These are phyloP conservation scores for Microtus ochrogaster DNA, from an alignment of 2,113 vertebrate genomes.

Conservation along the genomic window DNA sequence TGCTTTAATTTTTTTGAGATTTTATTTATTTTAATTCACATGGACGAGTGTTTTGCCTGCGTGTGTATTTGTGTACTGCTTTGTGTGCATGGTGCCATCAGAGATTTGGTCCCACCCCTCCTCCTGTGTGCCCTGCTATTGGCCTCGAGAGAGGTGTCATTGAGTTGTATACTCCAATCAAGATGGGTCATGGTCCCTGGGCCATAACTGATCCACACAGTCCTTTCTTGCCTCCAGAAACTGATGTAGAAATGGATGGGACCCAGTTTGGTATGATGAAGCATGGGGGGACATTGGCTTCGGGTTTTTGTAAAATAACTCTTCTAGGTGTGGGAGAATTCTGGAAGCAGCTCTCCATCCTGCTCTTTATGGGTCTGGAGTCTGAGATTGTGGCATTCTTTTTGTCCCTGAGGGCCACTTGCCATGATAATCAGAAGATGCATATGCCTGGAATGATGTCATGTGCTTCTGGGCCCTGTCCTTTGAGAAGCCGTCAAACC, in stretches of 20 bases:
- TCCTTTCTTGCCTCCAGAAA: not conserved
- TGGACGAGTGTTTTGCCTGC: fast-evolving
- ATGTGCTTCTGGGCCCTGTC: not conserved
- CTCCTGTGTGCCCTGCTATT: not conserved
- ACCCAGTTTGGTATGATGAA: not conserved
- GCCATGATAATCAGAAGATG: not conserved
- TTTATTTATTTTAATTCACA: not conserved
- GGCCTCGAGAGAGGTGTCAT: not conserved
- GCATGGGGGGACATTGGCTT: not conserved
- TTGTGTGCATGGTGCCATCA: not conserved
- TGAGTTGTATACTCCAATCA: not conserved
- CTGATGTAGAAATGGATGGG: not conserved
- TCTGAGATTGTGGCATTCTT: not conserved
- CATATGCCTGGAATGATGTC: not conserved
- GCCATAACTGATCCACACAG: too few relatives aligned
- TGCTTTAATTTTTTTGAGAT: not conserved
- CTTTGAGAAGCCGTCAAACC: not conserved
- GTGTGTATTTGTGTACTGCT: too few relatives aligned
- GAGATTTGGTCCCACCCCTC: not conserved
- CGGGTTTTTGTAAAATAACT: not conserved
- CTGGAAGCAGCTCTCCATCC: not conserved
- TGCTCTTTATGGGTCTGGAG: not conserved
- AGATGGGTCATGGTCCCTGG: not conserved
- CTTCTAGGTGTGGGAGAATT: not conserved
- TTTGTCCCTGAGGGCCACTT: not conserved